Conservation (phyloP, 2,888 invertebrate species). For the Lasioglossum malachurum region DNA sequence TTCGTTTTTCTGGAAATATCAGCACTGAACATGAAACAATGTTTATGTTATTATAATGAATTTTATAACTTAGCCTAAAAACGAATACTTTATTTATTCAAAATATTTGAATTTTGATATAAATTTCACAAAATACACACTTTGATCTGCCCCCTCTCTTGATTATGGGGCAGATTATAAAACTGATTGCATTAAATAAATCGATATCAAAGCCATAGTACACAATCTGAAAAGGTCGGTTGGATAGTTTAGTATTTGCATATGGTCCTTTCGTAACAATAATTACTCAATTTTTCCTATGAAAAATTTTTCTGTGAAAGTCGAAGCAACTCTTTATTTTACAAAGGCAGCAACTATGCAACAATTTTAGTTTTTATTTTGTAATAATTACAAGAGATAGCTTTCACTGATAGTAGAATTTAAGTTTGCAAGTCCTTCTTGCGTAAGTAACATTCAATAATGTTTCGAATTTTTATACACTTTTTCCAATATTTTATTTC, state of each 20-base stretch:
- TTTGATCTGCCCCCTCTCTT: not conserved
- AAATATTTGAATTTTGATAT: not conserved
- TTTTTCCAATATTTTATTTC: constrained; percentile 54
- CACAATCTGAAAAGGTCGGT: not conserved
- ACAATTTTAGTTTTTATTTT: constrained; percentile 12
- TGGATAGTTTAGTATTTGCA: not conserved
- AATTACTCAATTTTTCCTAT: constrained; percentile 1
- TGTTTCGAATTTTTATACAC: constrained; percentile 40
- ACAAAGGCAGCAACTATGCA: not conserved
- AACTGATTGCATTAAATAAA: not conserved
- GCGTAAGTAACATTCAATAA: constrained; percentile 48
- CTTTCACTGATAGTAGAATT: constrained; percentile 1
- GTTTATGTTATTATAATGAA: constrained; percentile 6
- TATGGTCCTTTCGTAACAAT: constrained; percentile 2
- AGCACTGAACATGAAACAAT: constrained; percentile 6
- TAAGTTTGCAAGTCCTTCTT: constrained; percentile 36
- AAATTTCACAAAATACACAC: not conserved
- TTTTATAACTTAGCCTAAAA: not conserved
- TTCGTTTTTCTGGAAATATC: not conserved
- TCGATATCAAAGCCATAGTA: constrained; percentile 1
- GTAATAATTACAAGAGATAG: constrained; percentile 11
- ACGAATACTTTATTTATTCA: not conserved
- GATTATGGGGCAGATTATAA: not conserved
- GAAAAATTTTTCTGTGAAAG: not conserved
- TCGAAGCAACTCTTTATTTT: constrained; percentile 11